These are phyloP conservation scores for Papilio glaucus DNA, from an alignment of 1,140 invertebrate species.

Conservation along the genomic window DNA sequence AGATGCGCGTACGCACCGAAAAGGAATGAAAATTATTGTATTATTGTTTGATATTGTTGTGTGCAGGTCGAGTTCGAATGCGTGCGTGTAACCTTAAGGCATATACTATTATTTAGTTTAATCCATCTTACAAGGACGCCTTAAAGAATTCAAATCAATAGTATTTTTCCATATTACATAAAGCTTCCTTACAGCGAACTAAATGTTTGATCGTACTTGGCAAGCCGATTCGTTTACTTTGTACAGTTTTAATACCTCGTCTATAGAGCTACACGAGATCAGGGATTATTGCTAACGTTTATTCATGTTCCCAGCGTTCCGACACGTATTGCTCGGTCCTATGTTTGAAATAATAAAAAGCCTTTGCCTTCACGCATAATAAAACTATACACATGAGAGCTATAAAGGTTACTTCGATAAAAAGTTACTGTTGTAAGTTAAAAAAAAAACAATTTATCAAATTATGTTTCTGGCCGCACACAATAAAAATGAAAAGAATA, in stretches of 20 bases:
- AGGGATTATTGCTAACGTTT: slow-evolving; percentile 56
- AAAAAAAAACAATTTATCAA: background rate
- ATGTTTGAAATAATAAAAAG: slow-evolving; percentile 37
- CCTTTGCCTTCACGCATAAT: slow-evolving; percentile 36
- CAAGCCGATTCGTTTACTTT: slow-evolving; percentile 39
- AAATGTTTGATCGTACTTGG: slow-evolving; percentile 37
- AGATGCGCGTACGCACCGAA: slow-evolving; percentile 80
- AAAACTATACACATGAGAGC: background rate
- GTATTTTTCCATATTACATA: background rate
- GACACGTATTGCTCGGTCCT: slow-evolving; percentile 59
- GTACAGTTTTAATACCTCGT: slow-evolving; percentile 40
- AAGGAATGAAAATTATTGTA: slow-evolving; percentile 81
- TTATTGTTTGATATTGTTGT: slow-evolving; percentile 75
- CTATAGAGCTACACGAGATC: slow-evolving; percentile 49
- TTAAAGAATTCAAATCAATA: background rate
- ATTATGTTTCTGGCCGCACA: background rate
- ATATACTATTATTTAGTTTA: slow-evolving; percentile 65
- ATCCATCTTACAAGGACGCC: slow-evolving; percentile 16
- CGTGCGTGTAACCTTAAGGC: slow-evolving; percentile 54
- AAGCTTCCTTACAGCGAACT: background rate
- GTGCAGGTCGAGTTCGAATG: slow-evolving; percentile 41
- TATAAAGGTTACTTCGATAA: slow-evolving; percentile 14
- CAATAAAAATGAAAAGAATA: slow-evolving; percentile 22
- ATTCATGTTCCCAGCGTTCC: slow-evolving; percentile 64
- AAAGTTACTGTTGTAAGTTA: background rate